A percentile compares a stretch with the other conserved stretches of the same genome.
These are phyloP conservation scores for Alviniconcha strummeri DNA, from an alignment of 2,888 invertebrate species.

Conservation along the genomic window DNA sequence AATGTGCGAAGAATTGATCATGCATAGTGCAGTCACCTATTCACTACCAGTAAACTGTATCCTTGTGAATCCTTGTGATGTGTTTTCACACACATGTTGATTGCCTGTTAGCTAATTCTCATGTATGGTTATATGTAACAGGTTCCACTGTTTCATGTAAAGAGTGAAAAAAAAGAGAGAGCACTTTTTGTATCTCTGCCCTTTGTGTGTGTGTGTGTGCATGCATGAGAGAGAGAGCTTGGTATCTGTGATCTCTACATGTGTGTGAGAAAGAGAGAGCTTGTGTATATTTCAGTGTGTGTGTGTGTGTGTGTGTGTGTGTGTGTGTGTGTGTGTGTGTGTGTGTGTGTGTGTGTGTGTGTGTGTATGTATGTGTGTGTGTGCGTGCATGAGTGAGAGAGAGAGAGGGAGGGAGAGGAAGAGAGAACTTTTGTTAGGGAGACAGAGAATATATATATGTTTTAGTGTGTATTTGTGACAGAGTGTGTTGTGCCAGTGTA, in stretches of 20 bases:
- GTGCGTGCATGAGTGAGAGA: neutral
- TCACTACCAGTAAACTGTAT: neutral
- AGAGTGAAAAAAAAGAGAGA: too few relatives aligned
- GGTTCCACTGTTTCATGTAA: too few relatives aligned
- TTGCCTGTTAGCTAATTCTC: neutral
- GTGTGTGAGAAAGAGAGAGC: neutral
- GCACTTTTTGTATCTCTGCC: neutral
- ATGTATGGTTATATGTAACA: neutral
- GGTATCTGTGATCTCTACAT: neutral
- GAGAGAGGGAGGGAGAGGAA: too few relatives aligned
- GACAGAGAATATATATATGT: too few relatives aligned
- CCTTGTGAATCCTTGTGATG: neutral
- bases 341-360: neutral
- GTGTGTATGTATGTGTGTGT: neutral
- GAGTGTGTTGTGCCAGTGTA: too few relatives aligned
- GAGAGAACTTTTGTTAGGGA: too few relatives aligned
- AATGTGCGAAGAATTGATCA: too few relatives aligned
- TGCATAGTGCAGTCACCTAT: too few relatives aligned
- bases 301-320: neutral
- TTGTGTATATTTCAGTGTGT: neutral
- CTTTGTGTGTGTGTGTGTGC: neutral
- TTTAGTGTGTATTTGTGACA: too few relatives aligned
- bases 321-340: neutral
- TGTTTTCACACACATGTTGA: neutral
- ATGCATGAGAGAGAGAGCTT: neutral